phyloP scores from a whole-genome alignment of 2,113 vertebrate species.

The Myotis brandtii region DNA sequence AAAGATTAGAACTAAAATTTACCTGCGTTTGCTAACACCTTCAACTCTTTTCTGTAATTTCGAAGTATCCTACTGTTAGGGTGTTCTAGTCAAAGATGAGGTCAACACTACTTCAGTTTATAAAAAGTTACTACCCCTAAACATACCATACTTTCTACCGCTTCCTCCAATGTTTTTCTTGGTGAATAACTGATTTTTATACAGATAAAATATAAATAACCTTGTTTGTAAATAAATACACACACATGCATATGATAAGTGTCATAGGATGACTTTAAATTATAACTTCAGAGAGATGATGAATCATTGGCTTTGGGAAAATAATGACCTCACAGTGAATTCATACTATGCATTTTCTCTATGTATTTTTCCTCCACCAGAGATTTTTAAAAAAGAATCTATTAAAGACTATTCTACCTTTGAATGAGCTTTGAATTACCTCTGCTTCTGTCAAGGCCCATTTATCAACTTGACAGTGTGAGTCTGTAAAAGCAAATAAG shows the following conservation, averaged over 20 bases:
- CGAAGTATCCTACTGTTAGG: constrained; percentile 52
- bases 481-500: constrained; percentile 82
- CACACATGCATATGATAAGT: background rate
- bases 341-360: constrained; percentile 42
- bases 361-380: constrained; percentile 21
- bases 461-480: constrained; percentile 81
- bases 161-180: background rate
- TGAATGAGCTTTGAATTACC: constrained; percentile 81
- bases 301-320: background rate
- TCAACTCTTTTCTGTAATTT: constrained; percentile 48
- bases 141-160: background rate
- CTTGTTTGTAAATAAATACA: constrained; percentile 46
- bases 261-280: background rate
- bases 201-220: background rate
- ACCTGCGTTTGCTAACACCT: constrained; percentile 49
- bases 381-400: constrained; percentile 70
- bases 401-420: constrained; percentile 73
- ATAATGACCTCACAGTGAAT: constrained; percentile 45
- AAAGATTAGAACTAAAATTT: constrained; percentile 59
- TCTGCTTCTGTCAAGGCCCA: constrained; percentile 81
- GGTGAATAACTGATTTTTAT: constrained; percentile 58
- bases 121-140: constrained; percentile 26
- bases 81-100: constrained; percentile 26
- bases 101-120: background rate
- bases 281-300: background rate